Conservation (phyloP, 2,888 invertebrate species). For the Parnassius apollo region DNA sequence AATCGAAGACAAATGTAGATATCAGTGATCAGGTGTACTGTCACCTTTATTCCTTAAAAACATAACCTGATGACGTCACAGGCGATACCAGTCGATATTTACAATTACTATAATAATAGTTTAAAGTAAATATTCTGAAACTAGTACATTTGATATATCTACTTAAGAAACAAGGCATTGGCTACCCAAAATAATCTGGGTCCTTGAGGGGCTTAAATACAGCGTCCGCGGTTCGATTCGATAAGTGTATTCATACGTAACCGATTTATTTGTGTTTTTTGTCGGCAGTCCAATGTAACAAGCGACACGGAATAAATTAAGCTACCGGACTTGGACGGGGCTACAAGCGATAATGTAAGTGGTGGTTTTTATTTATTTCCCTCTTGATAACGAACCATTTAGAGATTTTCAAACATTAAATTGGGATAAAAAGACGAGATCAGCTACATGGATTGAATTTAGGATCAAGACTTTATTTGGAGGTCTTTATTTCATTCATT, state of each 20-base stretch:
- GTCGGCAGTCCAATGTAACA: constrained; percentile 46
- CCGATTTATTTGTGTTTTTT: constrained; percentile 44
- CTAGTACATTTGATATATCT: no score
- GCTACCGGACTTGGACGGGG: constrained; percentile 72
- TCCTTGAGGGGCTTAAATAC: constrained; percentile 15
- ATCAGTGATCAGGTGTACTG: no score
- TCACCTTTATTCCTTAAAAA: no score
- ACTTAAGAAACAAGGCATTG: background rate
- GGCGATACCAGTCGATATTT: no score
- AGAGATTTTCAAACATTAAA: constrained; percentile 25
- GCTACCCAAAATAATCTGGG: constrained; percentile 10
- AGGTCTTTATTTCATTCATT: constrained; percentile 16
- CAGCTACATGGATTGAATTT: constrained; percentile 17
- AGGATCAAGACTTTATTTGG: constrained; percentile 7
- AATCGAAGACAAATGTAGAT: no score
- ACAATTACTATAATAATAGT: no score
- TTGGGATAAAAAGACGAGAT: constrained; percentile 21
- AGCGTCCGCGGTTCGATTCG: constrained; percentile 37
- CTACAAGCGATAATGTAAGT: constrained; percentile 35
- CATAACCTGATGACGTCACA: no score
- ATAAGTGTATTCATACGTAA: constrained; percentile 54
- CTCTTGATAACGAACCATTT: constrained; percentile 27
- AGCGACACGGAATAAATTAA: constrained; percentile 73
- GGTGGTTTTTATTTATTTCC: constrained; percentile 42
- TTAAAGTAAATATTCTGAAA: no score